Percentiles rank a stretch among this genome's conserved stretches.
Evolutionary conservation across 2,113 vertebrate genomes (phyloP).

Genomic region (Narcine bancroftii): DNA sequence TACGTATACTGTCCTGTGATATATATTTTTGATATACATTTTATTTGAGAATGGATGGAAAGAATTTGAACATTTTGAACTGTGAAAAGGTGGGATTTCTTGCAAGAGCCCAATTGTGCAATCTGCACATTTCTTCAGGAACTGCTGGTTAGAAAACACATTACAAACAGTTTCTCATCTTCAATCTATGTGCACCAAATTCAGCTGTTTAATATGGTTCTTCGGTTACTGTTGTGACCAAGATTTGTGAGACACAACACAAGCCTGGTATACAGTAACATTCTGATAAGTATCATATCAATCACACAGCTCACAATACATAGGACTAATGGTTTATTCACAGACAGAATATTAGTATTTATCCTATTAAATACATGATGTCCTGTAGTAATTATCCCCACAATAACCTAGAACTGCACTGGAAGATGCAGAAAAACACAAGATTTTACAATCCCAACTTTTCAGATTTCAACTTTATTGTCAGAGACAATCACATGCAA

Average conservation of each 20-base stretch:
- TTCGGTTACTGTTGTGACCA: not conserved
- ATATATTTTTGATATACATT: not conserved
- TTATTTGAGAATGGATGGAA: not conserved
- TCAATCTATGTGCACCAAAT: not conserved
- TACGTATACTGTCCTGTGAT: not conserved
- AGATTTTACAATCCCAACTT: no score
- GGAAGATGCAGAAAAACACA: not conserved
- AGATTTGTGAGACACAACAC: not conserved
- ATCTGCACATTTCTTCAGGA: not conserved
- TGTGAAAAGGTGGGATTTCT: not conserved
- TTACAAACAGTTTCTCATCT: not conserved
- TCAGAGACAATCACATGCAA: no score
- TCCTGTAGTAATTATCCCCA: no score
- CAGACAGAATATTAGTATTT: not conserved
- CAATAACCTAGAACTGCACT: not conserved
- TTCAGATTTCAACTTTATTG: no score
- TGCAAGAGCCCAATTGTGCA: not conserved
- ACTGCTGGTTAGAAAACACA: not conserved
- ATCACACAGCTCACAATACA: not conserved
- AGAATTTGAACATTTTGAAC: not conserved
- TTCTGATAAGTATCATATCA: not conserved
- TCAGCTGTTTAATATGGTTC: not conserved
- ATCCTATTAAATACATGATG: not conserved
- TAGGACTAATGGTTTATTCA: not conserved
- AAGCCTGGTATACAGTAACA: not conserved